Conservation (phyloP, 2,113 vertebrate species). For the Pseudolaguvia tuberculata region DNA sequence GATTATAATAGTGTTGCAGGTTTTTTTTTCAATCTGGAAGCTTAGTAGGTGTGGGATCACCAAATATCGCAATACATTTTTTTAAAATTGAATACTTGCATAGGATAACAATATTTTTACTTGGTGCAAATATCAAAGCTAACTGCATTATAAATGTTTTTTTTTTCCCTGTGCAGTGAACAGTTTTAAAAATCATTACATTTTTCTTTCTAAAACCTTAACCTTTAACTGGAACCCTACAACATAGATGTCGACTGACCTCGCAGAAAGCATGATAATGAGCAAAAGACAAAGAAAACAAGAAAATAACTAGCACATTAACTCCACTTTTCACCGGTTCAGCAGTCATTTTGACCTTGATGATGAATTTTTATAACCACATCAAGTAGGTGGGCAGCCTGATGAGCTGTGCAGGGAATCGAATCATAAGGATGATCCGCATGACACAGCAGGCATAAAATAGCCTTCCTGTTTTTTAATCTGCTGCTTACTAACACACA, state of each 20-base stretch:
- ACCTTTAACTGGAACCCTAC: not conserved
- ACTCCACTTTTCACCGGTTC: conserved; percentile 6
- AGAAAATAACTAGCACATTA: not conserved
- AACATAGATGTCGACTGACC: not conserved
- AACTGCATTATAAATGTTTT: not conserved
- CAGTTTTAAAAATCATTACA: not conserved
- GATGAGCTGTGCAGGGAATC: conserved; percentile 4
- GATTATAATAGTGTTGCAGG: conserved; percentile 17
- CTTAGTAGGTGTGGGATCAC: not conserved
- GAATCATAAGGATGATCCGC: not conserved
- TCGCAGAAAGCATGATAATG: conserved; percentile 11
- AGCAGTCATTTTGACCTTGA: not conserved
- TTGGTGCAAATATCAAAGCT: not conserved
- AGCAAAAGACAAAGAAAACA: not conserved
- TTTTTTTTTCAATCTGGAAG: not conserved
- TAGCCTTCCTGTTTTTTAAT: conserved; percentile 22
- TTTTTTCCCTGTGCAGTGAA: not conserved
- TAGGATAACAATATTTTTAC: not conserved
- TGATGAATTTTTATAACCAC: conserved; percentile 23
- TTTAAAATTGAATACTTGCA: not conserved
- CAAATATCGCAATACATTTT: conserved; percentile 5
- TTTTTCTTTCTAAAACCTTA: not conserved
- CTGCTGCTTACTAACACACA: conserved; percentile 13
- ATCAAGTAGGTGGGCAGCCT: not conserved
- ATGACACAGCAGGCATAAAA: conserved; percentile 21